Conservation (phyloP, 2,888 invertebrate species). For the Drosophila nigricruria region DNA sequence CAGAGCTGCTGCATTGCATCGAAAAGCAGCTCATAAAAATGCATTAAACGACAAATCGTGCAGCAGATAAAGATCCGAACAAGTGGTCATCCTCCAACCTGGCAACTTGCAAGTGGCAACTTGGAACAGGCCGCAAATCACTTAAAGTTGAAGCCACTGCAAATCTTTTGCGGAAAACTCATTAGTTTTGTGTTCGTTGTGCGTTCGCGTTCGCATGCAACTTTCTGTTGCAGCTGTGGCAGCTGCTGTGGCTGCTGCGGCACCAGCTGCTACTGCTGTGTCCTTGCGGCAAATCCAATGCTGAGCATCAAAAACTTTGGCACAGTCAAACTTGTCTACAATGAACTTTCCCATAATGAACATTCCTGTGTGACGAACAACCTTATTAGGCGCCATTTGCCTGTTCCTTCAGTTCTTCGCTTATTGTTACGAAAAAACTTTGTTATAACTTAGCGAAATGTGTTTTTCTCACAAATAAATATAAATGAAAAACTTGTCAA, state of each 20-base stretch:
- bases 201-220: conserved; percentile 24
- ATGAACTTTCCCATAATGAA: conserved; percentile 51
- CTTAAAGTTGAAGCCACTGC: conserved; percentile 49
- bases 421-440: conserved; percentile 24
- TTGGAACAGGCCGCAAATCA: conserved; percentile 29
- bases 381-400: conserved; percentile 43
- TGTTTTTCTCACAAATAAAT: conserved; percentile 22
- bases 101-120: conserved; percentile 4
- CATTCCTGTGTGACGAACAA: conserved; percentile 51
- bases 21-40: conserved; percentile 58
- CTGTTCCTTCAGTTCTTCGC: neutral
- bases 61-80: conserved; percentile 11
- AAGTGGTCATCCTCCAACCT: conserved; percentile 27
- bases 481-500: conserved; percentile 26
- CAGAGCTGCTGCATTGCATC: conserved; percentile 2
- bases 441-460: conserved; percentile 42
- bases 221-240: conserved; percentile 32
- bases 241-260: conserved; percentile 4
- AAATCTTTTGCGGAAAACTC: conserved; percentile 70
- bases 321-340: conserved; percentile 41
- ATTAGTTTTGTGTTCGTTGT: conserved; percentile 69
- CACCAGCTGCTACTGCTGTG: neutral
- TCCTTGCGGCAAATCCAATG: conserved; percentile 33
- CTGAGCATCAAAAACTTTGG: conserved; percentile 28
- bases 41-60: conserved; percentile 45